Base-by-base conservation (phyloP, 2,797 vertebrate genomes). In the Botia almorhae region DNA sequence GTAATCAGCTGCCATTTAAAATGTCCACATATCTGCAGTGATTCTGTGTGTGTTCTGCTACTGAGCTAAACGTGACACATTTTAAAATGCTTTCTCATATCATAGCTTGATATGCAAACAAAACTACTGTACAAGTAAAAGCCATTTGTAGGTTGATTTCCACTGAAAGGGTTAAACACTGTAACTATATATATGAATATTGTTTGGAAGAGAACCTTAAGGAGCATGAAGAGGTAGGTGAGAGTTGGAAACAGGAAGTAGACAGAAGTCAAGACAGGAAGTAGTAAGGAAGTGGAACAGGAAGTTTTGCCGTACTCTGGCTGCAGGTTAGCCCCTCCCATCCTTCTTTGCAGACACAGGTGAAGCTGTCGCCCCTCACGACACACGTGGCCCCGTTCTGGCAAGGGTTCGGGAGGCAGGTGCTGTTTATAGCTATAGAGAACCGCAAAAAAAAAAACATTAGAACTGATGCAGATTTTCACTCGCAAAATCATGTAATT, bases 291-390 rank as follows among this genome's bases (percentile, higher is more conserved):
- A 82, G 74, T 58, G 76, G 50, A 50, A 84, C 64, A 76, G 78
- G 85, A 78, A 76, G 72, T 77, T 60, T 53, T 70, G 70, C 79
- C 97, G 96, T 92, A 99, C 98, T 98, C 91, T 98, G 97, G 51
- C 94, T 97, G 88, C 98, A 99, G 0, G 95, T 97, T 78, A 93
- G 92, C 69, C 98, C 98, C 88, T 98, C 98, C 98, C 98, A 98
- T 92, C 98, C 98, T 89, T 99, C 98, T 89, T 98, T 99, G 94
- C 98, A 99, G 91, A 99, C 97, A 10, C 98, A 99, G 73, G 96
- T 96, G 82, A 98, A 99, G 5, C 96, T 93, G 84, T 98, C 96
- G 1, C 96, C 96, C 0, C 92, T 95, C 88, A 98, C 96, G 23
- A 99, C 94, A 2, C 98, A 99, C 87, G 98, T 99, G 70, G 96